Conservation (phyloP, 2,113 vertebrate species). For the Hippocampus zosterae region DNA sequence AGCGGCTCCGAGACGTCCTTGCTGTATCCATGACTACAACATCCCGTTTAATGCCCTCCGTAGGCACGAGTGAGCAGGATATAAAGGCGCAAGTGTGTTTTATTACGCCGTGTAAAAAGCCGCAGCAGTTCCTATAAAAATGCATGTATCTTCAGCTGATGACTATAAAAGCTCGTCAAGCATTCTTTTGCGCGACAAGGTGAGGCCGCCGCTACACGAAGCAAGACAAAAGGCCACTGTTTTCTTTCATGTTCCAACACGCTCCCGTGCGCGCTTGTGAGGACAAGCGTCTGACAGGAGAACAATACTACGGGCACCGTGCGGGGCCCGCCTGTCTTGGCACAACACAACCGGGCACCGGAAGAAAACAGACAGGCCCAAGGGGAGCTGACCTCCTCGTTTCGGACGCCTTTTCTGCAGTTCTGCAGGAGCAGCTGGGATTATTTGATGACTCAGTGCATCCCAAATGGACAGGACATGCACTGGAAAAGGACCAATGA, state of each 20-base stretch:
- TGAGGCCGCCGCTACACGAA: not conserved
- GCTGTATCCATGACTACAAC: slow-evolving; percentile 16
- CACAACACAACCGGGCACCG: slow-evolving; percentile 35
- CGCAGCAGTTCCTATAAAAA: not conserved
- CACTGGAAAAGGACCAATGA: slow-evolving; percentile 13
- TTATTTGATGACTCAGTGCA: slow-evolving; percentile 55
- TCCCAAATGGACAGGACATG: slow-evolving; percentile 43
- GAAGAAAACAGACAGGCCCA: slow-evolving; percentile 46
- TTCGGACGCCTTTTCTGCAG: slow-evolving; percentile 46
- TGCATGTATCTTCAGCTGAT: slow-evolving; percentile 32
- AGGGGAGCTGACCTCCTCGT: slow-evolving; percentile 63
- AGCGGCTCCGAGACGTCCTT: slow-evolving; percentile 23
- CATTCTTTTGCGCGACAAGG: not conserved
- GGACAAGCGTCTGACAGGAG: slow-evolving; percentile 49
- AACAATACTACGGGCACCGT: slow-evolving; percentile 52
- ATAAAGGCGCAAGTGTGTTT: slow-evolving; percentile 24
- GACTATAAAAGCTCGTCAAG: not conserved
- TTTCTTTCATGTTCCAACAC: slow-evolving; percentile 1
- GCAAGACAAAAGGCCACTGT: not conserved
- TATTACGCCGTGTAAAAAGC: slow-evolving; percentile 24
- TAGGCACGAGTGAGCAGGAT: slow-evolving; percentile 18
- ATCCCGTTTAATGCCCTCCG: slow-evolving; percentile 19
- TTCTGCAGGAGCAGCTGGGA: slow-evolving; percentile 54
- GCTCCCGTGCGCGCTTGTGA: slow-evolving; percentile 28
- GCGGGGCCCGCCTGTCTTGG: slow-evolving; percentile 36